Evolutionary conservation across 2,113 vertebrate species (phyloP), one percentile per base, ranked within the genome.

Genomic region (Odontesthes bonariensis): DNA sequence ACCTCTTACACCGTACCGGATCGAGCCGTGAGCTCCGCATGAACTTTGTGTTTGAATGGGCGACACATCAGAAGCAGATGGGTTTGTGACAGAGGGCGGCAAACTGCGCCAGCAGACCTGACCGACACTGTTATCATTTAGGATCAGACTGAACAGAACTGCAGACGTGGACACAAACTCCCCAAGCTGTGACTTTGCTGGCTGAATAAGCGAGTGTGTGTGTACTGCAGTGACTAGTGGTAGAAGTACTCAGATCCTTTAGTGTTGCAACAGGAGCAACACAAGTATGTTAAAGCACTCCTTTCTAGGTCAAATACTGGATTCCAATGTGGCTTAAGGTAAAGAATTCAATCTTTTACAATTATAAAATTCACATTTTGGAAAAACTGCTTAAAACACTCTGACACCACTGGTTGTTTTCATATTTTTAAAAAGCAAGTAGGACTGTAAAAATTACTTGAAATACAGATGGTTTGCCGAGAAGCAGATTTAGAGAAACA

Each of bases 91-190:
- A 31, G 68, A 73, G 49, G 47, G 52, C 59, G 17, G 52, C 53
- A 58, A 51, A 72, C 61, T 64, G 65, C 71, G 60, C 38, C 20
- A 1, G 19, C 54, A 51, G 74, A 27, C 49, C 78, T 73, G 60
- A 65, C 66, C 69, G 46, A 35, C 42, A 49, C 27, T 22, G 73
- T 83, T 82, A 77, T 79, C 74, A 74, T 67, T 71, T 40, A 64
- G 68, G 40, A 76, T 73, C 53, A 67, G 52, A 72, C 35, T 55
- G 42, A 65, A 46, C 12, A 35, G 55, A 70, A 60, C n/a, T 78
- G 62, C 62, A 84, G 74, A 84, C 68, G 53, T 82, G 69, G 68
- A 85, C 79, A 79, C 62, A 71, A 49, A 64, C 73, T 66, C 27
- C 19, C 52, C 6, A 11, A 49, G 31, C 47, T 55, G 46, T 51